Evolutionary conservation across 2,113 vertebrate genomes (phyloP), one percentile per base, ranked within the genome.

Genomic region (Labeo catla): DNA sequence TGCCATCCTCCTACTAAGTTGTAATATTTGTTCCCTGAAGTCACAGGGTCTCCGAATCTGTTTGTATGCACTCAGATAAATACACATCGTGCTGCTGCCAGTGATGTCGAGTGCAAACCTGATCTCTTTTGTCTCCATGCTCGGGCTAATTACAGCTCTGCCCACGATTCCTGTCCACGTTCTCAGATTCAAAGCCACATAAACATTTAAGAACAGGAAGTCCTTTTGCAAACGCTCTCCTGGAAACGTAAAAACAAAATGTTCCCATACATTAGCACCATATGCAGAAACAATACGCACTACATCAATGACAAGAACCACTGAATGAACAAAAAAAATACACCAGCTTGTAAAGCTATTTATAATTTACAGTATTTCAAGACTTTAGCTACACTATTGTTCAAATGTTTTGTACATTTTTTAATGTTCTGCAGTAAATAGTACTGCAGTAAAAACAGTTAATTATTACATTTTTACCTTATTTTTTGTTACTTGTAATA

Each of bases 71-170:
- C 8, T 63, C 63, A 68, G 49, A 72, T 73, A 59, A 73, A 84
- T 23, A 45, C 50, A 73, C 52, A 6, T 45, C 21, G 36, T 52
- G 19, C 36, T 73, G 8, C 65, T 70, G 72, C n/a, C 61, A 36
- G 63, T 43, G 50, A n/a, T 66, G 47, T 79, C 52, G 74, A 49
- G 43, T 2, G 45, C 76, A 63, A 43, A 68, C 47, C 50, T 65
- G 76, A 72, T 85, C 57, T 70, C 81, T 84, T 84, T 86, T 88
- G 84, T 88, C 84, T 86, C 61, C 8, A 12, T 68, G 77, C 72
- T 81, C 57, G 13, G 61, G 49, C 43, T 88, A 86, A 88, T 88
- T 86, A 76, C 87, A 86, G 84, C 87, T 86, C 87, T 66, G 61
- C 87, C 87, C 83, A 88, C 87, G 49, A 50, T 59, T 59, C 54